Percentiles rank a stretch among this genome's conserved stretches.
These are phyloP conservation scores for Heteronetta atricapilla DNA, from an alignment of 2,113 vertebrate genomes.

Conservation along the genomic window DNA sequence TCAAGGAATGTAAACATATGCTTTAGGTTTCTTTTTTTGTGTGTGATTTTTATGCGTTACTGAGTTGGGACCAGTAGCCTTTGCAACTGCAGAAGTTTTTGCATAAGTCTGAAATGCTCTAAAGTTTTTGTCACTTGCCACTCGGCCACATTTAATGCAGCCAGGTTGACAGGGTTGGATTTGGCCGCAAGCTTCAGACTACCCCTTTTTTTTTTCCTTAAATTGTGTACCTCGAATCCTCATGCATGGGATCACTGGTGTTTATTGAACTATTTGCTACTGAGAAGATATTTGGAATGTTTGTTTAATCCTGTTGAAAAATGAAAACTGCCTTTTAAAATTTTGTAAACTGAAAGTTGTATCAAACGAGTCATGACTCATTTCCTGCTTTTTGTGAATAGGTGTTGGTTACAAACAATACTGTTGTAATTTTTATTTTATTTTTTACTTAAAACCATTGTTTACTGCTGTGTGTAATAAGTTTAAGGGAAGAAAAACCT, in stretches of 20 bases:
- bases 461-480: conserved; percentile 63
- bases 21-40: background rate
- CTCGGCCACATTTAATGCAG: conserved; percentile 9
- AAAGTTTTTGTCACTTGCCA: conserved; percentile 32
- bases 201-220: background rate
- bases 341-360: conserved; percentile 72
- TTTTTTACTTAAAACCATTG: conserved; percentile 51
- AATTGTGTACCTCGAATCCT: conserved; percentile 62
- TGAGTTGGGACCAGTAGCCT: conserved; percentile 40
- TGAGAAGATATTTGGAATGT: conserved; percentile 57
- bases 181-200: conserved; percentile 37
- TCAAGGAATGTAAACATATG: background rate
- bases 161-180: conserved; percentile 13
- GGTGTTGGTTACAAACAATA: conserved; percentile 56
- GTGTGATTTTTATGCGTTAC: conserved; percentile 26
- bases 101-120: conserved; percentile 27
- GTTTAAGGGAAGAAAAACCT: conserved; percentile 68
- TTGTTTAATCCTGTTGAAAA: conserved; percentile 72
- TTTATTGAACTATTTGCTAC: conserved; percentile 70
- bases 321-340: conserved; percentile 70
- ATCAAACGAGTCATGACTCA: conserved; percentile 30
- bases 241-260: conserved; percentile 63
- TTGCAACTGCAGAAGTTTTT: conserved; percentile 29
- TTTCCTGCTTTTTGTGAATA: conserved; percentile 73
- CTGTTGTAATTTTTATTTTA: conserved; percentile 59